A percentile compares a stretch with the other conserved stretches of the same genome.
Conservation (phyloP, 2,888 invertebrate genomes). For the Plemyria rubiginata region DNA sequence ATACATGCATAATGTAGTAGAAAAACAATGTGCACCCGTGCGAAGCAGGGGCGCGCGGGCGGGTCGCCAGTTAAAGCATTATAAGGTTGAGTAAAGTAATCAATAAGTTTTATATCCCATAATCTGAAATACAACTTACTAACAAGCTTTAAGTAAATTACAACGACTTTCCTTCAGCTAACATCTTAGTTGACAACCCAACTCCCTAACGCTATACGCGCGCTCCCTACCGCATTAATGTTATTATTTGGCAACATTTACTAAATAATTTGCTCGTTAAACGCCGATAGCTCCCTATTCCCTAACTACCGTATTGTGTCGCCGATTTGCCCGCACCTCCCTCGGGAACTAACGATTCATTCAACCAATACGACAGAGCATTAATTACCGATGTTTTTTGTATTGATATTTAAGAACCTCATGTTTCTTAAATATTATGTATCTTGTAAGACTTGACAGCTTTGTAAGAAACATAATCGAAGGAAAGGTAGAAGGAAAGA, state of each 20-base stretch:
- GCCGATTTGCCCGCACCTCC: slow-evolving; percentile 62
- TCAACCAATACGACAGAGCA: slow-evolving; percentile 74
- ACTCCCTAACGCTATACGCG: slow-evolving; percentile 16
- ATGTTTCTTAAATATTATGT: slow-evolving; percentile 3
- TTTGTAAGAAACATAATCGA: too few relatives aligned
- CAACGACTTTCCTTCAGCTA: neutral
- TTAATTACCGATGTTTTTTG: slow-evolving; percentile 78
- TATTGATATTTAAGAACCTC: slow-evolving; percentile 63
- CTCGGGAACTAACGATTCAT: slow-evolving; percentile 70
- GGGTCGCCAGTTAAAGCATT: too few relatives aligned
- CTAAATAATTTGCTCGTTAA: slow-evolving; percentile 84
- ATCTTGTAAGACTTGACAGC: too few relatives aligned
- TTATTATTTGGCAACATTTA: slow-evolving; percentile 85
- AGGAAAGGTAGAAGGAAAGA: too few relatives aligned
- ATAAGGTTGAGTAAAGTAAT: too few relatives aligned
- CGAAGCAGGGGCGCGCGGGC: too few relatives aligned
- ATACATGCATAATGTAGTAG: too few relatives aligned
- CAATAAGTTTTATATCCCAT: too few relatives aligned
- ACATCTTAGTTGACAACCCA: slow-evolving; percentile 9
- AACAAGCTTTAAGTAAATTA: neutral
- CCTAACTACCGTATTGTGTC: slow-evolving; percentile 81
- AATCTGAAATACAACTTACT: neutral
- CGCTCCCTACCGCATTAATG: slow-evolving; percentile 68
- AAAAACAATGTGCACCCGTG: too few relatives aligned
- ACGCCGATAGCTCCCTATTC: slow-evolving; percentile 72